Evolutionary conservation across 2,113 vertebrate species (phyloP), one percentile per base, ranked within the genome.

Genomic region (Uropsilus gracilis): DNA sequence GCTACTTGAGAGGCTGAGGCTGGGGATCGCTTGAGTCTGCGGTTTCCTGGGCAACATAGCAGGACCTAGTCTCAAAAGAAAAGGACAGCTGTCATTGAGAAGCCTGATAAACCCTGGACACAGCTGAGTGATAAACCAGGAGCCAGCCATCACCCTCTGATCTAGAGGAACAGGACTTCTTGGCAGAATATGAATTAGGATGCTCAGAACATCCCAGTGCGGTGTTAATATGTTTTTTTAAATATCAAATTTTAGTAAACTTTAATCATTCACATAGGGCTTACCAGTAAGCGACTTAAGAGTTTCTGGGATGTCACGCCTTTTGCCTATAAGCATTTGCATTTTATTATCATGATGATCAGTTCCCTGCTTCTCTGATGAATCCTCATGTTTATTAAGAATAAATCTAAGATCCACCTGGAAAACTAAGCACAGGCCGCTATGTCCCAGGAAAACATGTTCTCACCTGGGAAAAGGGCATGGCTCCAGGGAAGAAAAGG

Each of bases 221-320:
- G 59, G 39, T 53, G 12, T 68, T 75, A 76, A 69, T 22, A 3
- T 77, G 50, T 26, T 75, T 85, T 81, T 84, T 86, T 81, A 46
- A 77, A 28, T 71, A 50, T 13, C 57, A 89, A 46, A 69, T 93
- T 71, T 64, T 88, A 63, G 24, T 68, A 68, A 72, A 32, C n/a
- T 30, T 55, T 55, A 78, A 20, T 77, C 91, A 72, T 61, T 76
- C 39, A 72, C 73, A 78, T 63, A 75, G 42, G 17, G 37, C 26
- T 50, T 89, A 85, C 39, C 59, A 91, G n/a, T 42, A 76, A 91
- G 26, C 42, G 86, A 77, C 17, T 48, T 71, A 26, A 81, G 91
- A 71, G 30, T 53, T 4, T 46, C 13, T 69, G 28, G 22, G 64
- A 72, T 59, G 64, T 3, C 5, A 81, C 18, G 8, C 18, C 42